These are phyloP conservation scores for Cryptoblepharus egeriae DNA, from an alignment of 2,797 vertebrate species.

Conservation along the genomic window DNA sequence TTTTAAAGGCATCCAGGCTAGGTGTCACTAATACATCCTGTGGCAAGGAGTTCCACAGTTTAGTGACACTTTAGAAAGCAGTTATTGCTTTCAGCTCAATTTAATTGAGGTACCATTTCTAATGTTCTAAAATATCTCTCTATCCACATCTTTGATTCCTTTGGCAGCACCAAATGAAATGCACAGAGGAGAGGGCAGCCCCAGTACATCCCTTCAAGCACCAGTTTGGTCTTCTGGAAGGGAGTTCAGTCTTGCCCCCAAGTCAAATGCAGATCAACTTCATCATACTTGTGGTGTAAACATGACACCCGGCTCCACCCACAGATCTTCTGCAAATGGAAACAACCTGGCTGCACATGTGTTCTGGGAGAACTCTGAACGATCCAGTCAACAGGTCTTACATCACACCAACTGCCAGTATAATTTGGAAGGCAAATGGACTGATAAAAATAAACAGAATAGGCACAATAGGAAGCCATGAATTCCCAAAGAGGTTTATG, in stretches of 20 bases:
- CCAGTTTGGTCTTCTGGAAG: conserved; percentile 18
- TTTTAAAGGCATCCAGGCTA: no score
- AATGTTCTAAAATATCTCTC: no score
- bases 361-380: neutral
- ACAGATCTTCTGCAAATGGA: conserved; percentile 18
- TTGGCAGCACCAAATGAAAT: conserved; percentile 36
- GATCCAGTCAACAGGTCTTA: no score
- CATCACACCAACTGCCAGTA: neutral
- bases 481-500: neutral
- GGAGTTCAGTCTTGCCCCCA: conserved; percentile 3
- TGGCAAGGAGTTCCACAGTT: no score
- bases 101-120: no score
- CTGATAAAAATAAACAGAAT: conserved; percentile 37
- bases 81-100: no score
- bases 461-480: conserved; percentile 18
- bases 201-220: neutral
- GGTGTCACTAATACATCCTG: no score
- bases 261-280: neutral
- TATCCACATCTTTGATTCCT: conserved; percentile 10
- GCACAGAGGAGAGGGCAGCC: conserved; percentile 21
- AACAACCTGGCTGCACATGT: conserved; percentile 18
- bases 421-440: conserved; percentile 29
- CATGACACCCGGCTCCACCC: neutral
- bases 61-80: no score
- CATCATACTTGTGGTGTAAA: rapidly evolving